These are phyloP conservation scores for Phaethornis superciliosus DNA, from an alignment of 2,113 vertebrate genomes.

Conservation along the genomic window DNA sequence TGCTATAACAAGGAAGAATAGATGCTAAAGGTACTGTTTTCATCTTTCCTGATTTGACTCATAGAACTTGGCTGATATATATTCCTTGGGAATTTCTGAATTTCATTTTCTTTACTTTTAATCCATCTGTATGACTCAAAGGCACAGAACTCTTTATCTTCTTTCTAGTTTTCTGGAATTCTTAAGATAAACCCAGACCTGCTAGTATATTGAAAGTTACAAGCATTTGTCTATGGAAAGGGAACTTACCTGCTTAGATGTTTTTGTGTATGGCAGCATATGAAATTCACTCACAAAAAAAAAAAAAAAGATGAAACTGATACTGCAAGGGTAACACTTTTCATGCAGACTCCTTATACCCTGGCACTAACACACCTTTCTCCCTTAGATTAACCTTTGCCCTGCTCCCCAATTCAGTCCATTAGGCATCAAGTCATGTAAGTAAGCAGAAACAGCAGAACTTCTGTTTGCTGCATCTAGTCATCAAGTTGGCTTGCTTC, in stretches of 20 bases:
- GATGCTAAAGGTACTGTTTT: background rate
- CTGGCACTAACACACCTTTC: background rate
- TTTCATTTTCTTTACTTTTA: background rate
- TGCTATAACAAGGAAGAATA: slow-evolving; percentile 71
- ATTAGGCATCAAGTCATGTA: background rate
- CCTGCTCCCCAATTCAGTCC: background rate
- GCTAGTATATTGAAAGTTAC: background rate
- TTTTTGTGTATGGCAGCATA: no score
- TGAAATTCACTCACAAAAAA: background rate
- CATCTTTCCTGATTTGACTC: background rate
- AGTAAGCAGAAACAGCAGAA: background rate
- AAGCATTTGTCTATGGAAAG: background rate
- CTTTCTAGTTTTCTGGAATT: background rate
- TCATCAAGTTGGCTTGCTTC: background rate
- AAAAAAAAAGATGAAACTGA: background rate
- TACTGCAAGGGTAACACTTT: background rate
- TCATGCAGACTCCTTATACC: background rate
- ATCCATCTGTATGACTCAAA: background rate
- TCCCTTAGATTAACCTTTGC: background rate
- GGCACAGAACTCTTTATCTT: background rate
- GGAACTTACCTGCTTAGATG: background rate
- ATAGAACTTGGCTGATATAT: background rate
- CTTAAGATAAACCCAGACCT: background rate
- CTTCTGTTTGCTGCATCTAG: background rate
- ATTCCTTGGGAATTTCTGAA: background rate